These are phyloP conservation scores for Scolopax rusticola DNA, from an alignment of 2,797 vertebrate species.

Conservation along the genomic window DNA sequence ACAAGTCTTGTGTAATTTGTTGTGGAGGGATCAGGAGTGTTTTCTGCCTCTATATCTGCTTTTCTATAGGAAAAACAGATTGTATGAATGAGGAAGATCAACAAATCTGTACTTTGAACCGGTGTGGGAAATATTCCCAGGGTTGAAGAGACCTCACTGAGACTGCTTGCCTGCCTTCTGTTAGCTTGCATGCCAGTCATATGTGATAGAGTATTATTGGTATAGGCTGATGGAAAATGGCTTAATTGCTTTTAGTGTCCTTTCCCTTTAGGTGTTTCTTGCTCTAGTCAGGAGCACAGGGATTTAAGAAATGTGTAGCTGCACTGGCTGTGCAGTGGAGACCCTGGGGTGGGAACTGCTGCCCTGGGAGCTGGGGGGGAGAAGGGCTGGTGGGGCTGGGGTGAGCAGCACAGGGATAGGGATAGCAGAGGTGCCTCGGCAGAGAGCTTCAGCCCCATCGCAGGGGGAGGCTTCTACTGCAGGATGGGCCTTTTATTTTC, in stretches of 20 bases:
- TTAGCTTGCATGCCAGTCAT: background rate
- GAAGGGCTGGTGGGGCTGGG: background rate
- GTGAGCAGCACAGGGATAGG: background rate
- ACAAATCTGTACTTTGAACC: background rate
- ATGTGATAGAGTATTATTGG: background rate
- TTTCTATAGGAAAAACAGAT: background rate
- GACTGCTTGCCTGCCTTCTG: background rate
- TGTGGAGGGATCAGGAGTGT: background rate
- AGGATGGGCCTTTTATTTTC: background rate
- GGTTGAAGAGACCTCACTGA: background rate
- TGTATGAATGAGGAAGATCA: background rate
- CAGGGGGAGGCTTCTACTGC: background rate
- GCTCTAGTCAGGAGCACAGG: background rate
- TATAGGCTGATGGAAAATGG: background rate
- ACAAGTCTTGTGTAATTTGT: background rate
- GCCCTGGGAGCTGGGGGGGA: background rate
- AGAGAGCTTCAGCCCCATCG: background rate
- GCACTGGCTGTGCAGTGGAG: background rate
- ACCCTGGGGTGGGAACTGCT: rapidly evolving
- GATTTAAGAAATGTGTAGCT: background rate
- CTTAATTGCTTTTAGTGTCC: background rate
- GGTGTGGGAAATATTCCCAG: background rate
- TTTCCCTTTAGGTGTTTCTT: background rate
- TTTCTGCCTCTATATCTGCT: background rate
- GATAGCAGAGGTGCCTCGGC: rapidly evolving